These are phyloP conservation scores for Ophion costatus DNA, from an alignment of 2,888 invertebrate genomes.

Conservation along the genomic window DNA sequence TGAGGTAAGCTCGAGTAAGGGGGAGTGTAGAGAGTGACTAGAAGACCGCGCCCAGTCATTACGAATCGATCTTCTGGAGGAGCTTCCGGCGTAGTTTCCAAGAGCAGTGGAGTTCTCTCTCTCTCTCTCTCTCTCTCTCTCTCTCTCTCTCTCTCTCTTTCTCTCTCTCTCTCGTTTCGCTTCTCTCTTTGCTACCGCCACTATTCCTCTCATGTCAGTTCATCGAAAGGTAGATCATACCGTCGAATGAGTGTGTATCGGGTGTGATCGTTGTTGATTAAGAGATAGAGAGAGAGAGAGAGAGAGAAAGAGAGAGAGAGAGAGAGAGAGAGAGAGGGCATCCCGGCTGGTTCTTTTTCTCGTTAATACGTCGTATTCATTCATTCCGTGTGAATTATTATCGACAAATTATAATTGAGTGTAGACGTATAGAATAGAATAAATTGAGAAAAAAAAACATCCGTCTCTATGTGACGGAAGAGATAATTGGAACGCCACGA, in stretches of 20 bases:
- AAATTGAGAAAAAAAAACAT: background rate
- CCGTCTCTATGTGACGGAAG: too few relatives aligned
- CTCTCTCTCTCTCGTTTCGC: slow-evolving; percentile 14
- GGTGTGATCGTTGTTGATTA: slow-evolving; percentile 26
- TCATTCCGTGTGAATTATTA: background rate
- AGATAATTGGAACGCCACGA: too few relatives aligned
- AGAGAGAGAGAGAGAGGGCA: background rate
- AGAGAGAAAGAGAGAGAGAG: background rate
- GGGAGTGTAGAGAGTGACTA: slow-evolving; percentile 33
- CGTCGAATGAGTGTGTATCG: slow-evolving; percentile 15
- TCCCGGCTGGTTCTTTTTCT: background rate
- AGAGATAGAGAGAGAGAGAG: background rate
- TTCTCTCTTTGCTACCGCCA: background rate
- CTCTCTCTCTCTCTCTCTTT: slow-evolving; percentile 34
- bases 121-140: slow-evolving; percentile 29
- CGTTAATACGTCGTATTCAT: background rate
- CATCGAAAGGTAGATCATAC: slow-evolving; percentile 36
- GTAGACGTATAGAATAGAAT: background rate
- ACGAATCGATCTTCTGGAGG: slow-evolving; percentile 67
- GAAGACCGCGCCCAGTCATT: slow-evolving; percentile 69
- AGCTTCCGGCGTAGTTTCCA: slow-evolving; percentile 51
- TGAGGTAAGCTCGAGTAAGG: slow-evolving; percentile 31
- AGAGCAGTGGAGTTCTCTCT: slow-evolving; percentile 42
- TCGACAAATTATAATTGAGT: slow-evolving; percentile 2
- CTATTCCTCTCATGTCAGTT: background rate